Conservation (phyloP, 2,113 vertebrate genomes). For the Sinocyclocheilus grahami region DNA sequence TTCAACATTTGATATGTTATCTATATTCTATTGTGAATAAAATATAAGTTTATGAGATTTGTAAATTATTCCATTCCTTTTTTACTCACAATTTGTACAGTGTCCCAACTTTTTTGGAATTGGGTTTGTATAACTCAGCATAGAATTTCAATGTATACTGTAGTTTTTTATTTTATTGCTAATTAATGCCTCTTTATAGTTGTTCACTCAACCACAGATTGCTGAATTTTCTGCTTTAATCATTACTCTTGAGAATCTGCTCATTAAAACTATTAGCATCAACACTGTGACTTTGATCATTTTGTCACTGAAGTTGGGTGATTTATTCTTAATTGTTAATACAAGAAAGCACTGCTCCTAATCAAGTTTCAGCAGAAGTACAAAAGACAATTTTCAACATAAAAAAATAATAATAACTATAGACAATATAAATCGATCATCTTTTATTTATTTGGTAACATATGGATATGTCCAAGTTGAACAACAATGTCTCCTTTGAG, state of each 20-base stretch:
- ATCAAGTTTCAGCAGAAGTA: not conserved
- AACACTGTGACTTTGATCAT: not conserved
- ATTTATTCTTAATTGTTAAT: not conserved
- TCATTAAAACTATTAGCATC: conserved; percentile 12
- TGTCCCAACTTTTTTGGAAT: no score
- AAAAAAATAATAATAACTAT: not conserved
- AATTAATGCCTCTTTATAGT: not conserved
- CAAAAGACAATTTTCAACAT: not conserved
- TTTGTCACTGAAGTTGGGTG: not conserved
- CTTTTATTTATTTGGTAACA: conserved; percentile 10
- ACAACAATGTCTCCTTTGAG: not conserved
- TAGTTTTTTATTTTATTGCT: not conserved
- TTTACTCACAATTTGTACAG: no score
- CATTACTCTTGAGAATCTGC: not conserved
- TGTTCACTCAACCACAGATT: not conserved
- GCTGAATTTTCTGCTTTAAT: not conserved
- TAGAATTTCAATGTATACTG: not conserved
- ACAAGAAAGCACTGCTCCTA: no score
- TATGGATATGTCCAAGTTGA: not conserved
- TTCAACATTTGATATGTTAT: no score
- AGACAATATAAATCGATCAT: not conserved
- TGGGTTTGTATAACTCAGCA: not conserved
- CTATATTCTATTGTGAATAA: no score
- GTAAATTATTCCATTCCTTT: no score
- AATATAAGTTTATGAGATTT: no score